Evolutionary conservation across 2,888 invertebrate genomes (phyloP).

Genomic region (Macrophya annulata): DNA sequence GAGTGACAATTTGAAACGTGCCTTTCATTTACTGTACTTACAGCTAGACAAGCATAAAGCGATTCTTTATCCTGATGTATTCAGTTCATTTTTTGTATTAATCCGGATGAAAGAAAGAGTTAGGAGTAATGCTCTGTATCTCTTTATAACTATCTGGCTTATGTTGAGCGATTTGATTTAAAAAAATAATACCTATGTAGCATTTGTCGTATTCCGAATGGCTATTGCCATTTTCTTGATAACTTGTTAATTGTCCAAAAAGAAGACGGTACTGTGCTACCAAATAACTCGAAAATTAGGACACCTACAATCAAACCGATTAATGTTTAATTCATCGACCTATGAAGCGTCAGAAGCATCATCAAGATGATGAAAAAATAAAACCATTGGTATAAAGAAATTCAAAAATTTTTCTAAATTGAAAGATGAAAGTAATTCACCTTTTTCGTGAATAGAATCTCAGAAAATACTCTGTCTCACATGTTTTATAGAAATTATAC

Average conservation of each 20-base stretch:
- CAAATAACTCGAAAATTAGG: background rate
- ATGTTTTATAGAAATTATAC: too few species aligned
- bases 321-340: too few species aligned
- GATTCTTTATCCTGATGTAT: background rate
- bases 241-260: background rate
- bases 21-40: background rate
- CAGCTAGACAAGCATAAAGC: background rate
- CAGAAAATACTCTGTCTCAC: too few species aligned
- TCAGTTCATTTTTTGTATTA: background rate
- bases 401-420: background rate
- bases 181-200: background rate
- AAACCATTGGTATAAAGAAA: background rate
- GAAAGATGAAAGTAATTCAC: background rate
- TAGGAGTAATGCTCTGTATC: background rate
- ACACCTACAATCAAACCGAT: constrained; percentile 1
- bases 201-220: constrained; percentile 17
- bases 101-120: background rate
- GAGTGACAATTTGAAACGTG: background rate
- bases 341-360: too few species aligned
- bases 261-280: background rate
- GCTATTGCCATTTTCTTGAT: constrained; percentile 22
- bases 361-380: background rate
- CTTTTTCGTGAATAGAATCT: too few species aligned
- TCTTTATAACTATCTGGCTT: background rate
- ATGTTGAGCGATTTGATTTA: background rate